phyloP scores from a whole-genome alignment of 1,140 invertebrate genomes.

The Drosophila seguyi region DNA sequence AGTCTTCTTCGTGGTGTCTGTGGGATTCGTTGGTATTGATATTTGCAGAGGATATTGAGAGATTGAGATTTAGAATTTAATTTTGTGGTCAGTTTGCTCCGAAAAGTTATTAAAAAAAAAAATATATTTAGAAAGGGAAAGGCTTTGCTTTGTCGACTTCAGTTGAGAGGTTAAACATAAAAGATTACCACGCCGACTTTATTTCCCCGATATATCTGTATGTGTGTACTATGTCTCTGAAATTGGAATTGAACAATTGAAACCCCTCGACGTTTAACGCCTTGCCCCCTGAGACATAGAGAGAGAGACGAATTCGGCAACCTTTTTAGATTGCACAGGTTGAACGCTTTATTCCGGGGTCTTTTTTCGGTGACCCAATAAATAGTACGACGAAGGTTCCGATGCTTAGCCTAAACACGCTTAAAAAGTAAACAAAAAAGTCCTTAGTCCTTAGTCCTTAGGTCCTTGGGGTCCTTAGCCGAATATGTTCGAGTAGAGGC shows the following conservation, averaged over 20 bases:
- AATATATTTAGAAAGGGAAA: conserved; percentile 5
- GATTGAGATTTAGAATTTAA: conserved; percentile 22
- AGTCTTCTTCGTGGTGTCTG: too few species aligned
- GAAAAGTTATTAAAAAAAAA: conserved; percentile 31
- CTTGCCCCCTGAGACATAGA: background rate
- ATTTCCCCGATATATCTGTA: conserved; percentile 7
- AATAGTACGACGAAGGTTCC: conserved; percentile 37
- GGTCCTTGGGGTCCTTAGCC: conserved; percentile 86
- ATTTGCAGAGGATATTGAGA: conserved; percentile 5
- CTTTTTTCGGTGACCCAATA: conserved; percentile 6
- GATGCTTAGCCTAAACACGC: conserved; percentile 30
- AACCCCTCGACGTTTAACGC: background rate
- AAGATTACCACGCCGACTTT: conserved; percentile 14
- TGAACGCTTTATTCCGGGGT: conserved; percentile 33
- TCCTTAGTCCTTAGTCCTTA: conserved; percentile 15
- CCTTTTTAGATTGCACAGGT: conserved; percentile 36
- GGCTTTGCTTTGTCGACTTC: background rate
- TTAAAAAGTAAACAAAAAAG: conserved; percentile 47
- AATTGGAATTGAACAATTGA: background rate
- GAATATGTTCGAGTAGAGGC: conserved; percentile 90
- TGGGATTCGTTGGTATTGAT: too few species aligned
- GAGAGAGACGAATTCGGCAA: background rate
- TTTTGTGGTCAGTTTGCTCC: conserved; percentile 45
- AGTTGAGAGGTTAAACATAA: conserved; percentile 6
- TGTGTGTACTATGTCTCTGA: background rate